Evolutionary conservation across 2,888 invertebrate species (phyloP).

Genomic region (Augiades crinisus): DNA sequence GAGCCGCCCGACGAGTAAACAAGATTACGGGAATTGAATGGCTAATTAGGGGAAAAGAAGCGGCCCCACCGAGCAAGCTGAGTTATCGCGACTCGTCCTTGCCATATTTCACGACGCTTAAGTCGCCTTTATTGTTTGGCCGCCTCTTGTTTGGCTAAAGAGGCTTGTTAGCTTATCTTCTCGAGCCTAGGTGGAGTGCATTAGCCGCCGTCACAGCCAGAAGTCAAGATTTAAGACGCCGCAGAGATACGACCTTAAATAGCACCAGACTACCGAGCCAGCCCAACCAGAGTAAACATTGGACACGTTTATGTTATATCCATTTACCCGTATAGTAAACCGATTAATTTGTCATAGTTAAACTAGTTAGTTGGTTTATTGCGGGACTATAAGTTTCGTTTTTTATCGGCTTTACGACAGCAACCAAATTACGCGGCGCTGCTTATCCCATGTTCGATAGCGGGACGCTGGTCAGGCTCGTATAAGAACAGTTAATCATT

Average conservation of each 20-base stretch:
- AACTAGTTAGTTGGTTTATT: conserved; percentile 45
- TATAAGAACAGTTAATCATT: conserved; percentile 69
- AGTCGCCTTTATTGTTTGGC: conserved; percentile 73
- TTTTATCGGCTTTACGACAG: conserved; percentile 51
- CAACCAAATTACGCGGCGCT: conserved; percentile 47
- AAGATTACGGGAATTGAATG: conserved; percentile 81
- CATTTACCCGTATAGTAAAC: conserved; percentile 33
- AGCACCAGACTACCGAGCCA: background rate
- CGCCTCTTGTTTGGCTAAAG: conserved; percentile 74
- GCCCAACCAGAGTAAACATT: background rate
- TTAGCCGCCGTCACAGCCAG: conserved; percentile 63
- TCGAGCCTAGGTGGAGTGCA: conserved; percentile 69
- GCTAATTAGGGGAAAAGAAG: conserved; percentile 81
- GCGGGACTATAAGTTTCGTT: conserved; percentile 38
- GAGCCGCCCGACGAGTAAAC: conserved; percentile 73
- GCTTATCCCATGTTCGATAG: conserved; percentile 29
- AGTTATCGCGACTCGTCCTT: conserved; percentile 73
- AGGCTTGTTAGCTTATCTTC: conserved; percentile 76
- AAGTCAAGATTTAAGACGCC: conserved; percentile 56
- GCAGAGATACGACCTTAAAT: conserved; percentile 26
- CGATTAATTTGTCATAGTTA: conserved; percentile 37
- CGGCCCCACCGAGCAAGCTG: conserved; percentile 59
- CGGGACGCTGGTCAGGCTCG: conserved; percentile 40
- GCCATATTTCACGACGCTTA: conserved; percentile 77
- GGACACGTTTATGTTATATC: background rate